A percentile compares a stretch with the other conserved stretches of the same genome.
Conservation (phyloP, 2,797 vertebrate species). For the Bradypodion pumilum region DNA sequence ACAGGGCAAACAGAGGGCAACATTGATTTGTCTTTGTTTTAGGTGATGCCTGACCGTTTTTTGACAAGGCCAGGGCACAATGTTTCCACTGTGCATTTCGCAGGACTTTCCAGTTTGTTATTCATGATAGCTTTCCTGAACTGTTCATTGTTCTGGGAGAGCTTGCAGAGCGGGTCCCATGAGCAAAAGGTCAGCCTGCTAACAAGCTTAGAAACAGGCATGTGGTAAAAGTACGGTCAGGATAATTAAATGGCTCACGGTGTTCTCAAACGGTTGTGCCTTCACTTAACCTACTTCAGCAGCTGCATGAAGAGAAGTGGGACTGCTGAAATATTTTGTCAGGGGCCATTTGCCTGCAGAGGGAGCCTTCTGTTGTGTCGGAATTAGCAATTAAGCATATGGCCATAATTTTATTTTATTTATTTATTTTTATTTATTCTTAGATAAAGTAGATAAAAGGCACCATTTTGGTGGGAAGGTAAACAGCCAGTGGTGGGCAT, state of each 20-base stretch:
- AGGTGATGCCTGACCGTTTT: slow-evolving; percentile 52
- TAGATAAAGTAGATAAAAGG: too few relatives aligned
- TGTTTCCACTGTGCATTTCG: slow-evolving; percentile 66
- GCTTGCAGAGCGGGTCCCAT: slow-evolving; percentile 51
- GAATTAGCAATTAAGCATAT: not conserved
- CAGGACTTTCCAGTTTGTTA: slow-evolving; percentile 68
- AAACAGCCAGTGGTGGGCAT: too few relatives aligned
- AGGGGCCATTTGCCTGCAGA: not conserved
- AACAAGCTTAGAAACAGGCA: slow-evolving; percentile 61
- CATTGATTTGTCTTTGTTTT: slow-evolving; percentile 65
- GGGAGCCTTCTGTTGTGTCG: not conserved
- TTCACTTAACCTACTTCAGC: slow-evolving; percentile 34
- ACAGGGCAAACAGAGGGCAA: slow-evolving; percentile 48
- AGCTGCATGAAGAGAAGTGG: slow-evolving; percentile 41
- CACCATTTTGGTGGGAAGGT: too few relatives aligned
- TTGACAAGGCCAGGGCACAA: slow-evolving; percentile 61
- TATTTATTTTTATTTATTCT: too few relatives aligned
- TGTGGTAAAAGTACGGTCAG: slow-evolving; percentile 50
- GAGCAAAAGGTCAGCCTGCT: slow-evolving; percentile 67
- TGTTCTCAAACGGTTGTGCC: not conserved
- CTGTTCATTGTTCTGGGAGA: slow-evolving; percentile 48
- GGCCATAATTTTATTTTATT: too few relatives aligned
- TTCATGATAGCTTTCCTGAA: slow-evolving; percentile 65
- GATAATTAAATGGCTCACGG: slow-evolving; percentile 65
- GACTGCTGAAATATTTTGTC: slow-evolving; percentile 30